Percentiles rank a stretch among this genome's conserved stretches.
These are phyloP conservation scores for Argopecten irradians DNA, from an alignment of 1,140 invertebrate species.

Conservation along the genomic window DNA sequence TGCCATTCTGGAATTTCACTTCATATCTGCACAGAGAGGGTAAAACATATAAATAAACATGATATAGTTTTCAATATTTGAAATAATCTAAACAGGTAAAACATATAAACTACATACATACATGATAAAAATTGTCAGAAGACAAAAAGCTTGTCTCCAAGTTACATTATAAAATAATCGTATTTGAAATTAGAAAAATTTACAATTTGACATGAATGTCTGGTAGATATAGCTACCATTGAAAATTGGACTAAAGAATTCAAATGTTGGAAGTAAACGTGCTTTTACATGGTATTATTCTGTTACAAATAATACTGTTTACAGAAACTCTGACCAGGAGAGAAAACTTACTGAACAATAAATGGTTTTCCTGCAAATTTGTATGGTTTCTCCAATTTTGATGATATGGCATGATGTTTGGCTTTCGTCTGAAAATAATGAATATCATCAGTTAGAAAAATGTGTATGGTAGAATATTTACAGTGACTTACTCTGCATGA, in stretches of 20 bases:
- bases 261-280: not conserved
- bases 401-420: slow-evolving; percentile 95
- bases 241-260: not conserved
- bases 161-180: no score
- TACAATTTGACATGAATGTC: no score
- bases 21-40: slow-evolving; percentile 77
- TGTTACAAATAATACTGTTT: not conserved
- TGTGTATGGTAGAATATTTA: no score
- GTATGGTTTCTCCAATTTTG: slow-evolving; percentile 89
- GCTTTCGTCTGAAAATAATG: slow-evolving; percentile 89
- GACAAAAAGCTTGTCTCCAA: no score
- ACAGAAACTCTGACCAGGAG: not conserved
- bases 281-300: not conserved
- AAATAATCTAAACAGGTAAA: not conserved
- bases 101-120: no score
- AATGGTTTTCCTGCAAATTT: slow-evolving; percentile 91
- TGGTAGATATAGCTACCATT: not conserved
- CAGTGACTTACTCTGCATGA: not conserved
- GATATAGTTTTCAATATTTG: not conserved
- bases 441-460: slow-evolving; percentile 38
- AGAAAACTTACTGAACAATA: slow-evolving; percentile 91
- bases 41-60: slow-evolving; percentile 18
- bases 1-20: slow-evolving; percentile 89
- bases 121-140: no score
- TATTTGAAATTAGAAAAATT: no score